These are phyloP conservation scores for Argynnis bischoffii DNA, from an alignment of 2,888 invertebrate genomes.

Conservation along the genomic window DNA sequence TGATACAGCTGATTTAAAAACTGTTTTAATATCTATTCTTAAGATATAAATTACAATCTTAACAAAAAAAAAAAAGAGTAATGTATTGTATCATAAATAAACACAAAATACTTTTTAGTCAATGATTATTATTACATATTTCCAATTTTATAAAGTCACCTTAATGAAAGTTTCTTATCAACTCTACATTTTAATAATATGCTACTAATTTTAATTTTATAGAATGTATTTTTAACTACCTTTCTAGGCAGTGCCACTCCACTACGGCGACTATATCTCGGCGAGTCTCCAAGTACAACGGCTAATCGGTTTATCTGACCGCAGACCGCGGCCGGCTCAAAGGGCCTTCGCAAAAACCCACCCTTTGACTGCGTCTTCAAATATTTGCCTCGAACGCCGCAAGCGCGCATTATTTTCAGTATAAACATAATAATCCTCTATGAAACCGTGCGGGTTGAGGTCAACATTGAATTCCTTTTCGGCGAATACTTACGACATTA, in stretches of 20 bases:
- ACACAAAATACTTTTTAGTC: no score
- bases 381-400: slow-evolving; percentile 75
- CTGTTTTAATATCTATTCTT: no score
- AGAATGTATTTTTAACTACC: slow-evolving; percentile 47
- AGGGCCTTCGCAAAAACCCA: slow-evolving; percentile 73
- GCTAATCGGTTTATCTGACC: slow-evolving; percentile 77
- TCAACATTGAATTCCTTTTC: slow-evolving; percentile 62
- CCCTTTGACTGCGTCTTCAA: slow-evolving; percentile 78
- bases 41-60: no score
- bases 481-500: slow-evolving; percentile 38
- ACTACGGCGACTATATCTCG: slow-evolving; percentile 13
- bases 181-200: no score
- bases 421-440: slow-evolving; percentile 77
- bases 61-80: no score
- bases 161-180: no score
- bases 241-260: not conserved
- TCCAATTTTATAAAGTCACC: no score
- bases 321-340: slow-evolving; percentile 68
- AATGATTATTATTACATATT: no score
- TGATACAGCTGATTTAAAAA: no score
- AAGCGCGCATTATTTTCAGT: slow-evolving; percentile 78
- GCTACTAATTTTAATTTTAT: slow-evolving; percentile 54
- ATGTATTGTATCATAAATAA: no score
- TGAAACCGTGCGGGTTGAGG: slow-evolving; percentile 52
- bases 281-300: slow-evolving; percentile 36